These are phyloP conservation scores for Oceanodroma leucorhoa DNA, from an alignment of 2,797 vertebrate genomes.

Conservation along the genomic window DNA sequence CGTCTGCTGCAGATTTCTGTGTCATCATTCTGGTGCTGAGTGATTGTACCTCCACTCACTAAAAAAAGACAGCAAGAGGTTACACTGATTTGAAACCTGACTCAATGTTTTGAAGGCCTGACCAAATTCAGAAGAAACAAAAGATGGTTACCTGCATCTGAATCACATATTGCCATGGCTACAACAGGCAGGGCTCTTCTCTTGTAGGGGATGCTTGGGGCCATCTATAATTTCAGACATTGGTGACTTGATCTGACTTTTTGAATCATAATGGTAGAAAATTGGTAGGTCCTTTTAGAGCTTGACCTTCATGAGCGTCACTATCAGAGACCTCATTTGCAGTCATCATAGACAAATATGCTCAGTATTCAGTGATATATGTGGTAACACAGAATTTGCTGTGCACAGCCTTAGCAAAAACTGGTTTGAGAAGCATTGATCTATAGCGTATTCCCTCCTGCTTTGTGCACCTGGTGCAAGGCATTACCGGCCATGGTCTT, in stretches of 20 bases:
- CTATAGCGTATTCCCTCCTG: not conserved
- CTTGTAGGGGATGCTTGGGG: not conserved
- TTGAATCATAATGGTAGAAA: not conserved
- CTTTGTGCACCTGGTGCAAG: not conserved
- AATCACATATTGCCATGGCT: not conserved
- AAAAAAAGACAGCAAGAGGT: not conserved
- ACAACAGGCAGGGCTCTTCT: not conserved
- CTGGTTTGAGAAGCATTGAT: not conserved
- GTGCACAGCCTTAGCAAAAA: not conserved
- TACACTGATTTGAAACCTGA: not conserved
- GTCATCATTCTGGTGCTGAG: not conserved
- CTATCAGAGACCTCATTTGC: not conserved
- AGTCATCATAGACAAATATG: not conserved
- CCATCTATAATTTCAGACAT: not conserved
- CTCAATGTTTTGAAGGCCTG: conserved; percentile 2
- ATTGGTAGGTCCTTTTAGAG: not conserved
- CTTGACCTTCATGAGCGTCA: not conserved
- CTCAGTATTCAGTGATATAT: not conserved
- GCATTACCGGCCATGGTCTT: not conserved
- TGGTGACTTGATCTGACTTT: not conserved
- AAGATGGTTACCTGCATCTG: not conserved
- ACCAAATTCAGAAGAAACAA: not conserved
- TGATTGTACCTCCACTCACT: not conserved
- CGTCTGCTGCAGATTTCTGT: not conserved
- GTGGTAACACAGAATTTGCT: not conserved